Evolutionary conservation across 2,888 invertebrate species (phyloP), one percentile per base, ranked within the genome.

Genomic region (Deilephila porcellus): DNA sequence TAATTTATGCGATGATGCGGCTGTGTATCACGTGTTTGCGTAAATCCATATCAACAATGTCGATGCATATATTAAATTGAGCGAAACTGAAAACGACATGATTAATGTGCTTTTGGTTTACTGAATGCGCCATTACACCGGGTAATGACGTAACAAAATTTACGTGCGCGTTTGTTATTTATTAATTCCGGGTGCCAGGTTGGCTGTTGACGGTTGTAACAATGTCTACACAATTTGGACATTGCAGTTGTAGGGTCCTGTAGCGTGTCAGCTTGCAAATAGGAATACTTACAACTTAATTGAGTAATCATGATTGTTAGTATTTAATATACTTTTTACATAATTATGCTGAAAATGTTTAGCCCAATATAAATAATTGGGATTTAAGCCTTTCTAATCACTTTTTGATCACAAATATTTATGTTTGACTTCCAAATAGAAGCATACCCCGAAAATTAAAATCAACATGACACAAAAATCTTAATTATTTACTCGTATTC

Each of bases 1-100:
- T 89, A 88, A 90, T 90, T 89, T 91, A 86, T 86, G 84, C 84
- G 78, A 75, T 67, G 75, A 76, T 71, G 70, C 56, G 37, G 34
- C 64, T 59, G 56, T 67, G 72, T 73, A 73, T 73, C 72, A 73
- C 72, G 56, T 67, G 59, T 73, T 73, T 73, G 64, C 64, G 72
- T 67, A 67, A 73, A 73, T 67, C 67, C 67, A 29, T 73, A 73
- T 73, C 63, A 64, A 72, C 67, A 73, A 59, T 73, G 64, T 73
- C 64, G 59, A 73, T 73, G 64, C 56, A 56, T 67, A 64, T 59
- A 67, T 20, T 62, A 67, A 52, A 29, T 32, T 56, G 59, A 71
- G 53, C 56, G 25, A 67, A 52, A 52, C 67, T 67, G 67, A 67
- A 67, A 63, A 52, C 67, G 67, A 67, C 67, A 25, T 64, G 64